Base-by-base conservation (phyloP, 2,888 invertebrate genomes). In the Ariolimax columbianus region DNA sequence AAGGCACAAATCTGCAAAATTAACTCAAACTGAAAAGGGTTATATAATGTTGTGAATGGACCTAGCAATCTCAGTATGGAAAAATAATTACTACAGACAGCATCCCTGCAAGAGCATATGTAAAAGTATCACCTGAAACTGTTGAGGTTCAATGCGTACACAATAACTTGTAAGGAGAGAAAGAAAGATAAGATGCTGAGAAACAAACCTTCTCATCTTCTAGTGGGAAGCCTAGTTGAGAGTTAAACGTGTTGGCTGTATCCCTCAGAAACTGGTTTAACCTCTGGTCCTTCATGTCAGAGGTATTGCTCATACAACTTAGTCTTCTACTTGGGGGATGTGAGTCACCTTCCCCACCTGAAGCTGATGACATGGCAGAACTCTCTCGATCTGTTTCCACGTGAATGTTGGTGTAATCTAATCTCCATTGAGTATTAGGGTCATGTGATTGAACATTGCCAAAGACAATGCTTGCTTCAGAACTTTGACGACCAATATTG, bases 331-430 rank as follows among this genome's bases (percentile, higher is more conserved):
- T 79, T 11, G 77, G 68, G 17, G 36, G 23, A 19, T 30, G n/a
- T 26, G 66, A 43, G 47, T 80, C 73, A 6, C 36, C 40, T 30
- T 81, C 85, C 0, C 47, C 40, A 9, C 30, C 84, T 38, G 73
- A 77, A 36, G 30, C 78, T 26, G 33, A 43, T 1, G 85, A 85
- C 81, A 85, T 43, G 1, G 51, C 77, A 4, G 30, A 73, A n/a
- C 88, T 83, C 68, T 89, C 89, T 36, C 85, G 43, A 79, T 92
- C 91, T 30, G 91, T 91, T 73, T 91, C 91, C n/a, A 91, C 89
- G 70, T 89, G 88, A 40, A 90, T 86, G 70, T 89, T 90, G 55
- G 91, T 90, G 87, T 91, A 92, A 73, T 92, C 92, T 43, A 92
- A 85, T 75, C 91, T 86, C 86, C 91, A 92, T 82, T 87, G 88